Evolutionary conservation across 2,113 vertebrate genomes (phyloP).

Genomic region (Spizaetus ornatus): DNA sequence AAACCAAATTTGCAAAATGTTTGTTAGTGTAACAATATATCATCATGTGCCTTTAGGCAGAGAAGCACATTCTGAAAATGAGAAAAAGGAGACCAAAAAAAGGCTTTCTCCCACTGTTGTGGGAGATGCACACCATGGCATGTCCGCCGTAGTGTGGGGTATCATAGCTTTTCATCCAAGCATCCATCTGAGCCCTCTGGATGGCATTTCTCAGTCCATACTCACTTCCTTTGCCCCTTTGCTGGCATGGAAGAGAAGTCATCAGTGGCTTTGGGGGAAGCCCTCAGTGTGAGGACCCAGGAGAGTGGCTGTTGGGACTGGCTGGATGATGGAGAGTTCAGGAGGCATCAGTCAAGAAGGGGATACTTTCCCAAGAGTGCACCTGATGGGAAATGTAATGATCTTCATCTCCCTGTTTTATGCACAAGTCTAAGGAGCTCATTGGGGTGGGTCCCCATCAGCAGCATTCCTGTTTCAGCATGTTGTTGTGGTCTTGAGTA

Average conservation of each 20-base stretch:
- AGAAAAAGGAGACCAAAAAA: background rate
- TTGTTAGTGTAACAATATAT: background rate
- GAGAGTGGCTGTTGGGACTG: background rate
- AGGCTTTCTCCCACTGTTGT: accelerated
- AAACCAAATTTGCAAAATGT: background rate
- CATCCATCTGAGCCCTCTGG: background rate
- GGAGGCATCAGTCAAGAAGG: background rate
- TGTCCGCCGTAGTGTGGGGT: background rate
- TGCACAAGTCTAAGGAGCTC: background rate
- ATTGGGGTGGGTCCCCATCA: background rate
- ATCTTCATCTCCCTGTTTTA: background rate
- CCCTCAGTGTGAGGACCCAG: accelerated
- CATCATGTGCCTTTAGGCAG: background rate
- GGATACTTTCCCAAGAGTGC: background rate
- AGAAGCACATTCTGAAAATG: background rate
- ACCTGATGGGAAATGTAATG: background rate
- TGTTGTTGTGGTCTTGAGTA: background rate
- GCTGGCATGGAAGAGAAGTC: background rate
- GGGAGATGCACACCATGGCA: accelerated
- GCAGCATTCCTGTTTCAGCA: background rate
- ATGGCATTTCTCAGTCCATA: background rate
- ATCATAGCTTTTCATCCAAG: background rate
- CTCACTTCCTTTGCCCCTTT: background rate
- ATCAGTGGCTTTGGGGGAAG: background rate
- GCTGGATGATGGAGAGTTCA: background rate